Base-by-base conservation (phyloP, 1,140 invertebrate species). In the Rhopalosiphum padi region DNA sequence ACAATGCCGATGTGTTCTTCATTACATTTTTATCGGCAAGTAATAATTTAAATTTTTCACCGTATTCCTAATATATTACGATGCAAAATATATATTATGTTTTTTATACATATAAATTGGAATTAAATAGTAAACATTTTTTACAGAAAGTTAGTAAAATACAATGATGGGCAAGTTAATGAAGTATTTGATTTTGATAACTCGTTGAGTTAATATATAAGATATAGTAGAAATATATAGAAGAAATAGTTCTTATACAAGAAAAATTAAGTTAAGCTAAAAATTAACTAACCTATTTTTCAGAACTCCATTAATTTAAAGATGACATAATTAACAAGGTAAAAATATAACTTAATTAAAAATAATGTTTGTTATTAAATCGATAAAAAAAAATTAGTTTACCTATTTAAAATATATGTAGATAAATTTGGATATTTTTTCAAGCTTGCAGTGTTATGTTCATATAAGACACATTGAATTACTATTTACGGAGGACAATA, bases 31-130 rank as follows among this genome's bases (percentile, higher is more conserved):
- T 37, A 37, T 86, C 48, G n/a, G 60, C 91, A 6, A 85, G 25
- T 41, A 93, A 37, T 25, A n/a, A 35, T 9, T 83, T 55, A 25
- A 93, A 93, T 55, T 93, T 85, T 2, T 1, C 35, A 22, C 23
- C 37, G 35, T 53, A 93, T 55, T 93, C 91, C 91, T 93, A 53
- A 41, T 43, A 85, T 35, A 35, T 88, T 37, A 35, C 22, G 7
- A 89, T 3, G 1, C n/a, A n/a, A 18, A n/a, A n/a, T 77, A 5
- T 53, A 22, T 53, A n/a, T 3, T n/a, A 68, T 1, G 9, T n/a
- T 1, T 2, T 30, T 68, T 68, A 68, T 15, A 68, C 3, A n/a
- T n/a, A 68, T 18, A 68, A 68, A 68, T 68, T 68, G 0, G 30
- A 30, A 5, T 68, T 30, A n/a, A 68, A 68, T 68, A 6, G n/a